These are phyloP conservation scores for Sisor rabdophorus DNA, from an alignment of 2,113 vertebrate genomes.

Conservation along the genomic window DNA sequence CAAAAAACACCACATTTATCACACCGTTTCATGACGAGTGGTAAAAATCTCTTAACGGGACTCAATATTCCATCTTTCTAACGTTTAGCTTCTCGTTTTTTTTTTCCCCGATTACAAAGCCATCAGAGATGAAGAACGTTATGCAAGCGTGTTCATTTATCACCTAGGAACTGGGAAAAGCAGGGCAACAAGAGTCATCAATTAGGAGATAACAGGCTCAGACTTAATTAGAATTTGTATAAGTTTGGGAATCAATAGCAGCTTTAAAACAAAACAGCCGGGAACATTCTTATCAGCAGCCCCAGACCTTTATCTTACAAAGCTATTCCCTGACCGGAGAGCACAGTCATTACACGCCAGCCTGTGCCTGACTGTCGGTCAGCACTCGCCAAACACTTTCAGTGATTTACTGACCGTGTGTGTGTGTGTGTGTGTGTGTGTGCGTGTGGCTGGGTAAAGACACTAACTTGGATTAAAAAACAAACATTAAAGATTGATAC, in stretches of 20 bases:
- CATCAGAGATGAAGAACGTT: constrained; percentile 20
- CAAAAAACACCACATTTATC: no score
- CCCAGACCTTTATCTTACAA: constrained; percentile 27
- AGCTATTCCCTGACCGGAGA: constrained; percentile 16
- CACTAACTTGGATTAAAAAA: neutral
- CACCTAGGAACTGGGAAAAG: constrained; percentile 7
- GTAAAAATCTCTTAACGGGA: neutral
- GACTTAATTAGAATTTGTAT: constrained; percentile 31
- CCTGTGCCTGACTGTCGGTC: neutral
- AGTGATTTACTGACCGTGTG: neutral
- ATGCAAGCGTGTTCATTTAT: constrained; percentile 24
- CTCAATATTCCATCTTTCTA: constrained; percentile 3
- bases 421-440: neutral
- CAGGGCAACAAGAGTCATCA: constrained; percentile 35
- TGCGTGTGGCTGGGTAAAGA: neutral
- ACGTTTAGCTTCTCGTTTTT: neutral
- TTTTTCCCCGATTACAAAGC: constrained; percentile 4
- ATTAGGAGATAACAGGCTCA: constrained; percentile 38
- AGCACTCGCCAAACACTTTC: constrained; percentile 2
- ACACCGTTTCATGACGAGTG: neutral
- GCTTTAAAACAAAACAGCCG: constrained; percentile 26
- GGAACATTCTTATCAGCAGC: constrained; percentile 30
- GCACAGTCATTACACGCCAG: constrained; percentile 24
- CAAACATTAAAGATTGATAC: neutral
- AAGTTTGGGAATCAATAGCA: constrained; percentile 23